These are phyloP conservation scores for Drosophila multiciliata DNA, from an alignment of 2,888 invertebrate species.

Conservation along the genomic window DNA sequence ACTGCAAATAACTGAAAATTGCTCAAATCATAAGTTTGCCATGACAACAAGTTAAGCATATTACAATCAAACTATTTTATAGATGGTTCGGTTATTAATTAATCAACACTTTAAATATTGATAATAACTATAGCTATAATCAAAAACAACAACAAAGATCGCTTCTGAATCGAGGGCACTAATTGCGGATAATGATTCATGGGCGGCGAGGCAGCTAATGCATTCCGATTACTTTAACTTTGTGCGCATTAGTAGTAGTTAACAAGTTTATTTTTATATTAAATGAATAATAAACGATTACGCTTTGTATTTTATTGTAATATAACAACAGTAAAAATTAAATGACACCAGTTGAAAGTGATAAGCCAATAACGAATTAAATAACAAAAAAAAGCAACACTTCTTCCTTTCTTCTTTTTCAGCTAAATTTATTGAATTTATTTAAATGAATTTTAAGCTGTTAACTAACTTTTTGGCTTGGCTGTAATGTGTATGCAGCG, in stretches of 20 bases:
- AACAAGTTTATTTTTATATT: not conserved
- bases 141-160: not conserved
- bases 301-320: not conserved
- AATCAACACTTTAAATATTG: slow-evolving; percentile 20
- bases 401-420: not conserved
- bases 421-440: not conserved
- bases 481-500: slow-evolving; percentile 42
- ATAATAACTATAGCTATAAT: slow-evolving; percentile 6
- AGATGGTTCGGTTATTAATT: slow-evolving; percentile 22
- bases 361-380: not conserved
- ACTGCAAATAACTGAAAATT: slow-evolving; percentile 16
- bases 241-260: slow-evolving; percentile 23
- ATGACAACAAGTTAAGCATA: not conserved
- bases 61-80: slow-evolving; percentile 16
- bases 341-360: slow-evolving; percentile 9
- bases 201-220: slow-evolving; percentile 18
- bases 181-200: slow-evolving; percentile 57
- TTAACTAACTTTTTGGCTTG: slow-evolving; percentile 58
- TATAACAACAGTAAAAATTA: slow-evolving; percentile 8
- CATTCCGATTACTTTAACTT: slow-evolving; percentile 33
- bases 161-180: slow-evolving; percentile 13
- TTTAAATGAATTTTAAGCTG: slow-evolving; percentile 1
- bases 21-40: slow-evolving; percentile 16
- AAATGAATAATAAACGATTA: slow-evolving; percentile 10
- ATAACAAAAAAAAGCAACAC: not conserved